phyloP scores from a whole-genome alignment of 2,888 invertebrate species.

The Galerucella calmariensis region DNA sequence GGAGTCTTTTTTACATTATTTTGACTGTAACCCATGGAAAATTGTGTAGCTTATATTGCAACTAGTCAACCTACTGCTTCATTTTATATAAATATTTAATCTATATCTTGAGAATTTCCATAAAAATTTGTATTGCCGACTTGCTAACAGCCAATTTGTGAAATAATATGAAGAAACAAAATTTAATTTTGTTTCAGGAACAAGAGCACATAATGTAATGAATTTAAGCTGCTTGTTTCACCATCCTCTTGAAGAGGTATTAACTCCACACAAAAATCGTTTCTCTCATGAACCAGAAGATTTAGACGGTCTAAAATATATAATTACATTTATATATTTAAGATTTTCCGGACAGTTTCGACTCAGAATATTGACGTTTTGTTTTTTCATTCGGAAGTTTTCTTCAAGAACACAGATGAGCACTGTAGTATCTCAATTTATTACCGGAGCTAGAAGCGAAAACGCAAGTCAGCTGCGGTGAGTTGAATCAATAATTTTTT shows the following conservation, averaged over 20 bases:
- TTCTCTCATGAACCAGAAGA: not conserved
- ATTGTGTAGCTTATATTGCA: too few species aligned
- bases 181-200: slow-evolving; percentile 11
- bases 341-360: not conserved
- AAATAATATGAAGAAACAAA: not conserved
- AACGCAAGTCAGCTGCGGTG: slow-evolving; percentile 10
- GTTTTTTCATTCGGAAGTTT: slow-evolving; percentile 5
- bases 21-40: too few species aligned
- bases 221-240: slow-evolving; percentile 2
- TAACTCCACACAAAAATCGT: not conserved
- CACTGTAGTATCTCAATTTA: not conserved
- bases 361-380: not conserved
- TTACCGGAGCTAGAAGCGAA: not conserved
- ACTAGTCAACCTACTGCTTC: too few species aligned
- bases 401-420: slow-evolving; percentile 10
- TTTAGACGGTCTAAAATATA: not conserved
- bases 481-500: not conserved
- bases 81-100: too few species aligned
- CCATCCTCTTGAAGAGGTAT: not conserved
- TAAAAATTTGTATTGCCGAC: too few species aligned
- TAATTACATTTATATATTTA: not conserved
- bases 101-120: too few species aligned
- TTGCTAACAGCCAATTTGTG: not conserved
- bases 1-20: too few species aligned
- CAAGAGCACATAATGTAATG: not conserved